A percentile compares a stretch with the other conserved stretches of the same genome.
Conservation (phyloP, 2,888 invertebrate species). For the Aleiodes alternator region DNA sequence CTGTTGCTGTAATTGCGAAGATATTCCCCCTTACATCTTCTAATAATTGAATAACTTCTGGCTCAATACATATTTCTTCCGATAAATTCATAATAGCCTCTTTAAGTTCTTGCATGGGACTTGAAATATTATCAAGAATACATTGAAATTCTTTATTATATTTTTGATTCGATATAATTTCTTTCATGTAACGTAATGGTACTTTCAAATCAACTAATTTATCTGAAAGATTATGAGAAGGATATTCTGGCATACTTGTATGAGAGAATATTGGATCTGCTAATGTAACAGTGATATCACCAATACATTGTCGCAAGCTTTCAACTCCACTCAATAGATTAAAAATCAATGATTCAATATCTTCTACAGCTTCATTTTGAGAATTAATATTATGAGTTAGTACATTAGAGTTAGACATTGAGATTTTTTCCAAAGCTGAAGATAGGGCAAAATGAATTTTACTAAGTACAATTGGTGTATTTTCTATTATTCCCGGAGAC, state of each 20-base stretch:
- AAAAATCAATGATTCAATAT: conserved; percentile 37
- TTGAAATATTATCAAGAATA: conserved; percentile 62
- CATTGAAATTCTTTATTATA: conserved; percentile 61
- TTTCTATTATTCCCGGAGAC: conserved; percentile 57
- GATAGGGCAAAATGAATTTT: conserved; percentile 66
- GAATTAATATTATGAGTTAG: background rate
- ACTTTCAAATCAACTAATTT: conserved; percentile 63
- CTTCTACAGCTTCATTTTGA: background rate
- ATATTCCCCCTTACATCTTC: conserved; percentile 67
- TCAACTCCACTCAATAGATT: conserved; percentile 60
- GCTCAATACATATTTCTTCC: conserved; percentile 55
- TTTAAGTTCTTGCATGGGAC: conserved; percentile 63
- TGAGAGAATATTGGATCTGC: conserved; percentile 56
- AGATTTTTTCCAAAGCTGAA: conserved; percentile 59
- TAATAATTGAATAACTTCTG: conserved; percentile 61
- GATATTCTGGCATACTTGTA: conserved; percentile 56
- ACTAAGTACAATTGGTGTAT: conserved; percentile 61
- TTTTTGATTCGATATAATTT: conserved; percentile 62
- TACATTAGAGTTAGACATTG: background rate
- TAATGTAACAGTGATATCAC: conserved; percentile 63
- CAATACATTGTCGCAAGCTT: conserved; percentile 63
- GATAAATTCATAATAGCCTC: conserved; percentile 57
- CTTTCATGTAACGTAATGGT: conserved; percentile 64
- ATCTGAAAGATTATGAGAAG: conserved; percentile 58
- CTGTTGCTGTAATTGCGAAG: conserved; percentile 58